These are phyloP conservation scores for Sipha maydis DNA, from an alignment of 2,888 invertebrate genomes.

Conservation along the genomic window DNA sequence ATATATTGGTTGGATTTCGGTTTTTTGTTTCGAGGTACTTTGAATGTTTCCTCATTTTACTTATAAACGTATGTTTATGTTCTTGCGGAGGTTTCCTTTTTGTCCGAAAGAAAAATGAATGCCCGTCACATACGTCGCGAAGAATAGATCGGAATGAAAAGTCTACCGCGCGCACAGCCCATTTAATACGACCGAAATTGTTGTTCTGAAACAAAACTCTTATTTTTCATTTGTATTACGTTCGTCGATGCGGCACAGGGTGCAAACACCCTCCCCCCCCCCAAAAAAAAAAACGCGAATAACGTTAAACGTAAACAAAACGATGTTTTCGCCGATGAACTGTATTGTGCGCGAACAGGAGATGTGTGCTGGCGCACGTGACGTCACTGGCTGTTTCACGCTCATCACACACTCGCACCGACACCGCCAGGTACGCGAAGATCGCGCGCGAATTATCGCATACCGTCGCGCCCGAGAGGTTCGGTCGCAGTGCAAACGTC, in stretches of 20 bases:
- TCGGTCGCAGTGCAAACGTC: neutral
- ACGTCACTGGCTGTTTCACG: no score
- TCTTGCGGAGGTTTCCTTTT: neutral
- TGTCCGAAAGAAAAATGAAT: neutral
- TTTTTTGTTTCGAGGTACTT: neutral
- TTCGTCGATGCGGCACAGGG: no score
- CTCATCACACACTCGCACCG: neutral
- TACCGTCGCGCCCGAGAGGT: no score
- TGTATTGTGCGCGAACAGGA: no score
- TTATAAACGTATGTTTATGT: neutral
- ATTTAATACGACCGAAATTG: neutral
- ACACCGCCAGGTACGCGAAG: neutral
- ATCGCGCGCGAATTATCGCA: neutral
- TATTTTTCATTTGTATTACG: neutral
- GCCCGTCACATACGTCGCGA: neutral
- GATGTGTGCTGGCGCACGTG: no score
- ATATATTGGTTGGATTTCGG: neutral
- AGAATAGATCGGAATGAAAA: constrained; percentile 22
- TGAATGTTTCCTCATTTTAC: neutral
- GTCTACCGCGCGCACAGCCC: neutral
- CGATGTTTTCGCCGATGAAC: no score
- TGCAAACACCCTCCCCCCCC: no score
- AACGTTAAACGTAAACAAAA: no score
- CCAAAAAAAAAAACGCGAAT: no score
- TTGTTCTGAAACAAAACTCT: constrained; percentile 10